Base-by-base conservation (phyloP, 2,888 invertebrate species). In the Cryptocheilus praepositus region DNA sequence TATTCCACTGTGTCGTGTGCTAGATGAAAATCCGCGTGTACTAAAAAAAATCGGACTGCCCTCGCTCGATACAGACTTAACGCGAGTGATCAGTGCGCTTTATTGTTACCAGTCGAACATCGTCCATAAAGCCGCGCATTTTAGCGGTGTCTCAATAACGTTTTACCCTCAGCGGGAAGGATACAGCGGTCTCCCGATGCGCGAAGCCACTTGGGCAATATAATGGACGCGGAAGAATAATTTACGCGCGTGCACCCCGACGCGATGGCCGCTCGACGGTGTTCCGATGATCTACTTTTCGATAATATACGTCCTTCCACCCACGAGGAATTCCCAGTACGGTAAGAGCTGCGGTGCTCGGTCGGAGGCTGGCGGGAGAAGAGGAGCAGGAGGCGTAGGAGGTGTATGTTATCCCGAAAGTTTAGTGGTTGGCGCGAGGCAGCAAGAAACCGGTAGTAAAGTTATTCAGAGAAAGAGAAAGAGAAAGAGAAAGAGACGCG, bases 381-480 rank as follows among this genome's bases (percentile, higher is more conserved):
- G 64, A 60, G 43, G 46, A 59, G 52, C 44, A 45, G 45, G 67
- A 69, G 78, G 80, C 81, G 83, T 82, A 80, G 82, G 83, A 82
- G 83, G 80, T 49, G 74, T 76, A 76, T 79, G 80, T 83, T 85
- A 85, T 85, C 73, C 86, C 83, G 82, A 83, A 84, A 83, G 84
- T 83, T 86, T 85, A 85, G 84, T 81, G 81, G 83, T 77, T 72
- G 83, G 74, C 79, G 79, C 81, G 77, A 81, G 80, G 77, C 76
- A 72, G 74, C 73, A 70, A 82, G 83, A 85, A 87, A 85, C 86
- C 85, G 86, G 88, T 87, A 88, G 88, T 88, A 87, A 88, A 88
- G 85, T 86, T 85, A 86, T 85, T 85, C 83, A 83, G 79, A 80
- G 83, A 82, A 58, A 60, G 28, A 57, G 70, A 56, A 51, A 61